These are phyloP conservation scores for Hexactinellida sp. DNA, from an alignment of 37 sponge, comb jelly and placozoan species.

Conservation along the genomic window DNA sequence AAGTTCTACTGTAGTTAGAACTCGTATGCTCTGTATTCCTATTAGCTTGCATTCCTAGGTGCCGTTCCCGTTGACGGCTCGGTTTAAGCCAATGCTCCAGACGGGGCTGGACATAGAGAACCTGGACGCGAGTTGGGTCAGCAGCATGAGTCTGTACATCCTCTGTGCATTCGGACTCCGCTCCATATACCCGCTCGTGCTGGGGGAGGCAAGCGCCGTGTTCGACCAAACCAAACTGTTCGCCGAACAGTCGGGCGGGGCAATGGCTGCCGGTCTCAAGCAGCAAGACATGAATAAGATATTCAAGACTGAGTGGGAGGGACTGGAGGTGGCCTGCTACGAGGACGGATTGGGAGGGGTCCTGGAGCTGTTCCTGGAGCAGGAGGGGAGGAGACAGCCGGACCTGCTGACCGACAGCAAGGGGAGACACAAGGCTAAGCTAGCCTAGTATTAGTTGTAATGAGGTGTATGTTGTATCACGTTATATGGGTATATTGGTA, in stretches of 20 bases:
- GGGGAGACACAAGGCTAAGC: not conserved
- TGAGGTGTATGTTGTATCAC: not conserved
- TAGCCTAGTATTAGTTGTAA: not conserved
- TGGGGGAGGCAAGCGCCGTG: slow-evolving; percentile 33
- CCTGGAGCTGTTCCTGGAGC: not conserved
- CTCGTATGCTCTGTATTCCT: no score
- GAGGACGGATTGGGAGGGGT: not conserved
- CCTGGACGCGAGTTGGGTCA: slow-evolving; percentile 94
- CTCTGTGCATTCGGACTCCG: slow-evolving; percentile 91
- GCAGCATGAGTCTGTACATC: slow-evolving; percentile 91
- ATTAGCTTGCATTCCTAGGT: slow-evolving; percentile 76
- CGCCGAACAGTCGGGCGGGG: not conserved
- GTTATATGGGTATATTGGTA: not conserved
- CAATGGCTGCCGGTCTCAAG: slow-evolving; percentile 2
- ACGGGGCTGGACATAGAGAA: slow-evolving; percentile 75
- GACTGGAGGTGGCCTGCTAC: not conserved
- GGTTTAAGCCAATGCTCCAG: slow-evolving; percentile 94
- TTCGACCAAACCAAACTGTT: not conserved
- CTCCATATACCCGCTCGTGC: slow-evolving; percentile 69
- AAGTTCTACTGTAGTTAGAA: no score
- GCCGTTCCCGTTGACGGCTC: slow-evolving; percentile 85
- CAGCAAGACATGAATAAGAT: slow-evolving; percentile 17
- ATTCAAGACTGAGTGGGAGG: slow-evolving; percentile 8
- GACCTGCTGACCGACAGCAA: not conserved
- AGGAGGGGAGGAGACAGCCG: not conserved